phyloP scores from a whole-genome alignment of 2,888 invertebrate genomes.

The Cephus runcator region DNA sequence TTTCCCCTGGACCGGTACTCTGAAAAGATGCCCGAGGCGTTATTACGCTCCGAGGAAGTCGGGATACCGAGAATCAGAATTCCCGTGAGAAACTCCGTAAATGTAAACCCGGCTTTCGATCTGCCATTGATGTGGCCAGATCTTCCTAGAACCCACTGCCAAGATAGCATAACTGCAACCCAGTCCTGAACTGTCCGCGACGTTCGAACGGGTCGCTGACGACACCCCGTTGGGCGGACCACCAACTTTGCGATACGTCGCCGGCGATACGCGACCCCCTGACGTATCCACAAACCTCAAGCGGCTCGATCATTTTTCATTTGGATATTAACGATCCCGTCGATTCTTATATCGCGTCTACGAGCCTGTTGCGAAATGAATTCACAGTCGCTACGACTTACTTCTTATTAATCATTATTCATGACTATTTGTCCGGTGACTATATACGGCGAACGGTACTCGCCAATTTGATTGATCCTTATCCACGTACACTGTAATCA shows the following conservation, averaged over 20 bases:
- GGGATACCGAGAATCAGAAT: constrained; percentile 19
- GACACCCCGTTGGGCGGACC: neutral
- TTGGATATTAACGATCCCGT: neutral
- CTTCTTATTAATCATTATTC: neutral
- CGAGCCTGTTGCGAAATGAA: neutral
- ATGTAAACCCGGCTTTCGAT: constrained; percentile 44
- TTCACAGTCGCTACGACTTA: neutral
- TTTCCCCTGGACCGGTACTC: neutral
- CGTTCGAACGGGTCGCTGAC: constrained; percentile 9
- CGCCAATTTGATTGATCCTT: neutral
- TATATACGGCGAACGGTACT: neutral
- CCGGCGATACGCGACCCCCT: neutral
- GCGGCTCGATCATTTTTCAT: neutral
- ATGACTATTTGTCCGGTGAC: neutral
- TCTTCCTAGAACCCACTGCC: constrained; percentile 6
- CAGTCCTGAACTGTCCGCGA: constrained; percentile 12
- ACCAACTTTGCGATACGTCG: neutral
- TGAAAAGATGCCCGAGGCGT: neutral
- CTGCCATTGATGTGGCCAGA: constrained; percentile 42
- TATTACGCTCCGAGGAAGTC: neutral
- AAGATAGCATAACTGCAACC: neutral
- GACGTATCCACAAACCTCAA: neutral
- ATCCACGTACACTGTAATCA: neutral
- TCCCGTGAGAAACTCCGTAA: constrained; percentile 52
- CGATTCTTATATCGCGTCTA: neutral